Evolutionary conservation across 2,797 vertebrate species (phyloP).

Genomic region (Rhynchotus rufescens): DNA sequence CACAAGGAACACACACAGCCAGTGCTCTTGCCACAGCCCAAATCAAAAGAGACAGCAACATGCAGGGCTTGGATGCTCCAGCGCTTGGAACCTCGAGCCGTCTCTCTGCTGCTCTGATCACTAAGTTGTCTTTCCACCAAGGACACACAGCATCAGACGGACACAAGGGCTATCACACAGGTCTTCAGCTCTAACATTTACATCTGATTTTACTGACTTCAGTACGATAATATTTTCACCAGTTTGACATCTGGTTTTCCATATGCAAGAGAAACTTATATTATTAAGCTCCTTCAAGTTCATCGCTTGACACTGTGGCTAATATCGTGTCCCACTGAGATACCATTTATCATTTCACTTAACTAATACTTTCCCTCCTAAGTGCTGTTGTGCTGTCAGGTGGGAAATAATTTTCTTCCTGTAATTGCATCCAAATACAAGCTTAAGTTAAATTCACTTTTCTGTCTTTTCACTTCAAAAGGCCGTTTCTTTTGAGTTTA

Average conservation of each 20-base stretch:
- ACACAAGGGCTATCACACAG: neutral
- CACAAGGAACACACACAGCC: neutral
- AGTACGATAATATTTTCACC: neutral
- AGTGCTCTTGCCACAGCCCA: neutral
- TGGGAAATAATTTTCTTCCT: slow-evolving; percentile 3
- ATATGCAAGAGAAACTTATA: neutral
- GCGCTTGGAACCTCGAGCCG: neutral
- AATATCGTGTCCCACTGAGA: neutral
- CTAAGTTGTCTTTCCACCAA: neutral
- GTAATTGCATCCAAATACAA: slow-evolving; percentile 7
- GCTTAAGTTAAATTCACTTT: slow-evolving; percentile 12
- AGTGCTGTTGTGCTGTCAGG: neutral
- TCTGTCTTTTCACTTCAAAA: slow-evolving; percentile 21
- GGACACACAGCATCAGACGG: neutral
- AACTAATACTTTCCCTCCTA: neutral
- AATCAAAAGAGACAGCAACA: neutral
- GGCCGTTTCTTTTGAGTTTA: neutral
- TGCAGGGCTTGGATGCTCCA: neutral
- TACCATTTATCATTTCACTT: neutral
- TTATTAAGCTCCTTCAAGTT: neutral
- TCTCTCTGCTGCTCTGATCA: neutral
- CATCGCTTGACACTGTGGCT: neutral
- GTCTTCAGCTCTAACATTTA: neutral
- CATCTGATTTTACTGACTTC: neutral
- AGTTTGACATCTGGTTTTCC: no score